Evolutionary conservation across 2,888 invertebrate species (phyloP), one percentile per base, ranked within the genome.

Genomic region (Ptychoptera contaminata): DNA sequence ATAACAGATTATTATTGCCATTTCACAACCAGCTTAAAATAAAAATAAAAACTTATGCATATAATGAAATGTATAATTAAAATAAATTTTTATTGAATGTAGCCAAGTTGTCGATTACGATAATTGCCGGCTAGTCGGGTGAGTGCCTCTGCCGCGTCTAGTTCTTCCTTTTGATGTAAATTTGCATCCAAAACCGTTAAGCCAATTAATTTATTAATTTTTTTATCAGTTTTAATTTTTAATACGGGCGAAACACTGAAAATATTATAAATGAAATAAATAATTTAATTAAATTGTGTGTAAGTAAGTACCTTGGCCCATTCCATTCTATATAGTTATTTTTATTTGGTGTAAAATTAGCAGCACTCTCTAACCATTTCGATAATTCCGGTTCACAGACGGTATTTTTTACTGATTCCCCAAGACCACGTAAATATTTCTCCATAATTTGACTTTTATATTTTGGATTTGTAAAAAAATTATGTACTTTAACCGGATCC

Each of bases 361-460:
- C 81, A 0, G 82, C 79, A 55, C 82, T 82, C 56, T 81, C 79
- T 40, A 82, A 60, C 83, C 83, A 83, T 57, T 81, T 82, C 37
- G 77, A 76, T 11, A 82, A 68, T 56, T 80, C 72, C 35, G 78
- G 68, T 2, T 76, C 76, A 48, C 68, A 67, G 1, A 53, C 44
- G 4, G 52, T 43, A 43, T 40, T 37, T 35, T 40, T 23, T 29
- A 32, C 15, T 16, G 30, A 40, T 14, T 42, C 37, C 16, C 52
- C 47, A 32, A 55, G 30, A 14, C 73, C 72, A 29, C 68, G 60
- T 51, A 73, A 58, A 52, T 73, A 74, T 54, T 74, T 74, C 50
- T 73, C 71, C 69, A 74, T 74, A 48, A 74, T 74, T 52, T 73
- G 70, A 45, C 67, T 73, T 53, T 74, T 74, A 56, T 73, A 73